Conservation (phyloP, 2,888 invertebrate species). For the Podabrus alpinus region DNA sequence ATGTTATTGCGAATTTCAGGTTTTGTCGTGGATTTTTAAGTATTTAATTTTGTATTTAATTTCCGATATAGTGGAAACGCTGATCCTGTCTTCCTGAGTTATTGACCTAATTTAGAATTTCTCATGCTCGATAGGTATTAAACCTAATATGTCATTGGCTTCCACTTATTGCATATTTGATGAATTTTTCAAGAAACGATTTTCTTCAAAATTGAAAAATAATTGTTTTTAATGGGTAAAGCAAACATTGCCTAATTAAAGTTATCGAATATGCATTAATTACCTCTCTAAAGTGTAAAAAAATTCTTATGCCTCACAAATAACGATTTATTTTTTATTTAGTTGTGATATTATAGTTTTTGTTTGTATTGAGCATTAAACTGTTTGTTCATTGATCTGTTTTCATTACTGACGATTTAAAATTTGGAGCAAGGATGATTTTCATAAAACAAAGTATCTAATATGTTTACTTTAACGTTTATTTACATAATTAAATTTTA, state of each 20-base stretch:
- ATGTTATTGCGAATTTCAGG: not conserved
- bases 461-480: not conserved
- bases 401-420: not conserved
- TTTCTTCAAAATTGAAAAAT: not conserved
- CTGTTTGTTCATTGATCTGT: not conserved
- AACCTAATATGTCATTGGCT: too few relatives aligned
- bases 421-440: not conserved
- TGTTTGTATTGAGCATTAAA: slow-evolving; percentile 3
- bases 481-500: not conserved
- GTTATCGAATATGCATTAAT: not conserved
- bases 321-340: slow-evolving; percentile 2
- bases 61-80: not conserved
- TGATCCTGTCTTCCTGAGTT: too few relatives aligned
- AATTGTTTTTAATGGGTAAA: not conserved
- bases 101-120: too few relatives aligned
- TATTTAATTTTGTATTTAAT: not conserved
- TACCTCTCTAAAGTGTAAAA: not conserved
- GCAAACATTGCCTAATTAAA: not conserved
- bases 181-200: not conserved
- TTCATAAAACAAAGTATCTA: not conserved
- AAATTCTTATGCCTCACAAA: not conserved
- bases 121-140: too few relatives aligned
- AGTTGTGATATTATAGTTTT: not conserved
- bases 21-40: not conserved
- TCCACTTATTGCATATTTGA: not conserved